Evolutionary conservation across 1,140 invertebrate species (phyloP), one percentile per base, ranked within the genome.

Genomic region (Alviniconcha marisindica): DNA sequence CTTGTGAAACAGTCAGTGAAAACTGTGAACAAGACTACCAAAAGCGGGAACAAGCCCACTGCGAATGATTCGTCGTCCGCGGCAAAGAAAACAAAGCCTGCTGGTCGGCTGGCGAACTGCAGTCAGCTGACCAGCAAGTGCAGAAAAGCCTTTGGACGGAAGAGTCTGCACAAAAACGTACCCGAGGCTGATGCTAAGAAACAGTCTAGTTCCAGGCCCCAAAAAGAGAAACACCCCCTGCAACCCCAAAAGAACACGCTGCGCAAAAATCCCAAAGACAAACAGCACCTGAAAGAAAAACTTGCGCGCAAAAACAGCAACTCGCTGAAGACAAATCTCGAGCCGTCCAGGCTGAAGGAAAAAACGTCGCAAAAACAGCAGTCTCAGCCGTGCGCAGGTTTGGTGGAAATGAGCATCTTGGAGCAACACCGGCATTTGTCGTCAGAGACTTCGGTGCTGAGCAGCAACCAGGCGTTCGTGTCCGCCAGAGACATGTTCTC

Each of bases 401-500:
- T 31, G 44, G 24, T 76, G 44, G 73, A 51, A 51, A n/a, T 31
- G n/a, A 76, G 73, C 15, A 31, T 76, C 14, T 33, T 76, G 28
- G 42, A 48, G 21, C 40, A 12, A n/a, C 73, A 76, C 73, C 48
- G 12, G n/a, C 73, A 31, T 4, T 40, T 51, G 44, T 76, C 73
- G 31, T 48, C 44, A 48, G 44, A 48, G 44, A 24, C 24, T 28
- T 10, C 24, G 24, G 44, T 4, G 5, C 36, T 40, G 0, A 40
- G 51, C n/a, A 51, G 21, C n/a, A 18, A 36, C 4, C 24, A 28
- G 44, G 44, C 3, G 10, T 44, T 80, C 4, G 5, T 40, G 7
- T 40, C 56, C 3, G n/a, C 54, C 18, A 33, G 44, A 28, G 78
- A 80, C 78, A 21, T 80, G 56, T 80, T 80, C 44, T 60, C 78